Evolutionary conservation across 37 sponge, comb jelly and placozoan species (phyloP).

Genomic region (Ianthella basta): DNA sequence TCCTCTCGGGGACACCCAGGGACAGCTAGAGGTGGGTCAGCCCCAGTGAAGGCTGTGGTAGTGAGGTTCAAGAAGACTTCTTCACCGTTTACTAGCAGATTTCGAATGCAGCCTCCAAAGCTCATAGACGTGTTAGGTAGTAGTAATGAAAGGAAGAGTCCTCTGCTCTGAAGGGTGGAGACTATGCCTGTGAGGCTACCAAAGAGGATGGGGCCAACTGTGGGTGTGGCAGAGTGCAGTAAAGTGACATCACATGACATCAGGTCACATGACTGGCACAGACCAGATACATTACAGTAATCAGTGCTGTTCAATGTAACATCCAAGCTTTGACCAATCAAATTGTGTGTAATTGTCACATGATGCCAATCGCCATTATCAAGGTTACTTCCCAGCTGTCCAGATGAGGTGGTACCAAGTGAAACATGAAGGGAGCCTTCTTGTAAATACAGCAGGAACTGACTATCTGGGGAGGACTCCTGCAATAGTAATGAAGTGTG

Average conservation of each 20-base stretch:
- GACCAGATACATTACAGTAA: neutral
- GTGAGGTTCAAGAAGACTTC: neutral
- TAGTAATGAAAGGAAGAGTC: neutral
- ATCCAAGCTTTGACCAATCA: neutral
- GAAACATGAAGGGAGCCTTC: neutral
- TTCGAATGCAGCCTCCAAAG: constrained; percentile 22
- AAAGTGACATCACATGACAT: neutral
- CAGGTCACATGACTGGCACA: constrained; percentile 12
- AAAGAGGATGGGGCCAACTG: constrained; percentile 24
- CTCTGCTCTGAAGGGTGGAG: constrained; percentile 2
- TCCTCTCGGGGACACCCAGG: constrained; percentile 20
- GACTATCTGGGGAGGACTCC: neutral
- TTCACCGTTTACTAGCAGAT: neutral
- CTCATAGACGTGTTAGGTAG: neutral
- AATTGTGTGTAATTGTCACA: neutral
- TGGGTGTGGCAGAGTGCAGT: neutral
- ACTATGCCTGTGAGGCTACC: constrained; percentile 13
- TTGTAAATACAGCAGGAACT: constrained; percentile 16
- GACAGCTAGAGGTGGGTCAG: constrained; percentile 6
- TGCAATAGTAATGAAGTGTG: neutral
- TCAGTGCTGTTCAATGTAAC: neutral
- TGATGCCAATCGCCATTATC: constrained; percentile 29
- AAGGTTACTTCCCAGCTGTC: constrained; percentile 10
- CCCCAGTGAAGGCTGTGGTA: neutral
- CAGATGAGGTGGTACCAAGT: constrained; percentile 1